Conservation (phyloP, 2,888 invertebrate species). For the Agonum fuliginosum region DNA sequence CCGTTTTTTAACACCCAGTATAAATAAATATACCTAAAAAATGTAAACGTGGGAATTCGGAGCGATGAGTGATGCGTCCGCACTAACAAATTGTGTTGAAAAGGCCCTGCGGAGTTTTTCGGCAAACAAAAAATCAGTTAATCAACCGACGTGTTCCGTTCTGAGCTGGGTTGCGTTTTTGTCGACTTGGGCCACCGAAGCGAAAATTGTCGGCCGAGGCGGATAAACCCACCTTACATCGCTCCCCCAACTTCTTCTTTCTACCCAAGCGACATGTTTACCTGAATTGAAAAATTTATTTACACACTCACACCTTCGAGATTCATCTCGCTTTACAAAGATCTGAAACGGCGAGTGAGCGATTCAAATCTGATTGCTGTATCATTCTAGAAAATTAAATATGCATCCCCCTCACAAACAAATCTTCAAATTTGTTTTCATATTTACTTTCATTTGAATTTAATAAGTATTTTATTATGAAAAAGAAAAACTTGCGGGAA, state of each 20-base stretch:
- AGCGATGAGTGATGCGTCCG: background rate
- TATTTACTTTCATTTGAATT: background rate
- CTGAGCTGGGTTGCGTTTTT: conserved; percentile 46
- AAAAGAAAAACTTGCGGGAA: background rate
- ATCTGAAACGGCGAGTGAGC: background rate
- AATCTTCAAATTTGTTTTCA: conserved; percentile 7
- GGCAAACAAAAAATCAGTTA: conserved; percentile 65
- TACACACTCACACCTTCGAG: conserved; percentile 14
- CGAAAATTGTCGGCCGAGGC: conserved; percentile 27
- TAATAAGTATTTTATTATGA: background rate
- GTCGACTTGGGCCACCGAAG: conserved; percentile 16
- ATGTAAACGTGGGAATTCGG: conserved; percentile 1
- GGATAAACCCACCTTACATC: conserved; percentile 9
- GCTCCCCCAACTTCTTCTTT: background rate
- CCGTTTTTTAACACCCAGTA: too few species aligned
- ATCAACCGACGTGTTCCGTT: conserved; percentile 61
- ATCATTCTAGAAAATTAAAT: conserved; percentile 25
- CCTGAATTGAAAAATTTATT: conserved; percentile 36
- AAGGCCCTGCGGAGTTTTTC: conserved; percentile 59
- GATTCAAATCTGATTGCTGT: conserved; percentile 11
- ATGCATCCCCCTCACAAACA: conserved; percentile 15
- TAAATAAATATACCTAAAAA: background rate
- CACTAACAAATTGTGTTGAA: conserved; percentile 64
- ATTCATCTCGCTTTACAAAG: background rate
- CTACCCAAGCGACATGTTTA: background rate